phyloP scores from a whole-genome alignment of 35 echinoderm and acorn worm species.

The Apostichopus parvimensis region DNA sequence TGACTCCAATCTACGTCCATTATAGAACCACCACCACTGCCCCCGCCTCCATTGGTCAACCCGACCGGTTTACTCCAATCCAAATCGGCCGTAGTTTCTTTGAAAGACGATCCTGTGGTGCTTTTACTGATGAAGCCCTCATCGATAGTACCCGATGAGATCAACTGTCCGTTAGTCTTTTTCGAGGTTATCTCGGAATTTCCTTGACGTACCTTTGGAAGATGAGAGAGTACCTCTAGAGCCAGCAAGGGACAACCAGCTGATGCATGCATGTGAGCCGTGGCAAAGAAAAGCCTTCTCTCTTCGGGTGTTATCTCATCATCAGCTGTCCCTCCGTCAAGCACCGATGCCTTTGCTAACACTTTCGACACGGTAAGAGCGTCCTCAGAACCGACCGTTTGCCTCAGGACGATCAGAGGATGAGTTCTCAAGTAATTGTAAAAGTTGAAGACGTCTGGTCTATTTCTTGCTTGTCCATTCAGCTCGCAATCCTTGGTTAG shows the following conservation, averaged over 20 bases:
- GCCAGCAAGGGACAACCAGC: conserved; percentile 92
- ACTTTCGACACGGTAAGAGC: conserved; percentile 2
- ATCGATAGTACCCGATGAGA: conserved; percentile 79
- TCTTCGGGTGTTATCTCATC: conserved; percentile 96
- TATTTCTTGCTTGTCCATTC: conserved; percentile 45
- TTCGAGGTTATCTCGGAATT: background rate
- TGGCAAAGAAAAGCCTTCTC: conserved; percentile 88
- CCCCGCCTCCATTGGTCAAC: conserved; percentile 59
- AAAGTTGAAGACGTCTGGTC: conserved; percentile 98
- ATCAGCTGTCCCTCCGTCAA: conserved; percentile 54
- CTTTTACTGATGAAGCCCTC: conserved; percentile 67
- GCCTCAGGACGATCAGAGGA: conserved; percentile 77
- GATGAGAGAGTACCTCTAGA: conserved; percentile 91
- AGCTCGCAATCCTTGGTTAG: conserved; percentile 7
- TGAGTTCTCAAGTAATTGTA: conserved; percentile 98
- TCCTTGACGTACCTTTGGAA: conserved; percentile 81
- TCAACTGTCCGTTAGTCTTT: conserved; percentile 61
- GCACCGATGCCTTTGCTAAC: conserved; percentile 6
- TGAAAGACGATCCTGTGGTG: conserved; percentile 65
- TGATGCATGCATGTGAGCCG: conserved; percentile 79
- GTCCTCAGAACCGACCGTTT: conserved; percentile 45
- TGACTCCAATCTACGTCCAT: conserved; percentile 89
- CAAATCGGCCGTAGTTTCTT: conserved; percentile 62
- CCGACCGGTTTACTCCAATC: conserved; percentile 77
- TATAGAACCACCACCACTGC: conserved; percentile 68